Conservation (phyloP, 2,888 invertebrate species). For the Phortica okadai region DNA sequence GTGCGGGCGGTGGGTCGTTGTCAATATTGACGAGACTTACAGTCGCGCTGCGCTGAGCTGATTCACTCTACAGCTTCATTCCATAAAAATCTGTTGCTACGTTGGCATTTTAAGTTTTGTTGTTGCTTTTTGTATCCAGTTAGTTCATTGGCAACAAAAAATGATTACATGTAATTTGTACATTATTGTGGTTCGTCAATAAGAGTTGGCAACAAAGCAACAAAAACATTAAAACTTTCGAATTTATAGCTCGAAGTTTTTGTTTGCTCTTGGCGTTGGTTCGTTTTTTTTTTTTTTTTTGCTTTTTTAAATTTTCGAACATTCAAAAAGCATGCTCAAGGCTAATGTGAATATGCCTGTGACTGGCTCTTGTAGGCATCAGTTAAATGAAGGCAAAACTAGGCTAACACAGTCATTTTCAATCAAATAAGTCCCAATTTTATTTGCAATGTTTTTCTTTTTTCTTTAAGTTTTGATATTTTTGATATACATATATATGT, state of each 20-base stretch:
- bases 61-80: slow-evolving; percentile 35
- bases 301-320: not conserved
- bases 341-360: not conserved
- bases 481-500: too few relatives aligned
- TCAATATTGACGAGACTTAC: not conserved
- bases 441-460: too few relatives aligned
- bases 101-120: slow-evolving; percentile 41
- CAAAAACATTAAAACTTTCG: slow-evolving; percentile 52
- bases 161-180: slow-evolving; percentile 23
- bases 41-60: slow-evolving; percentile 26
- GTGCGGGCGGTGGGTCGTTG: not conserved
- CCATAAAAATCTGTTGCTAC: slow-evolving; percentile 29
- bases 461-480: too few relatives aligned
- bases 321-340: not conserved
- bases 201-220: slow-evolving; percentile 33
- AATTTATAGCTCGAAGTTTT: slow-evolving; percentile 42
- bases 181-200: slow-evolving; percentile 51
- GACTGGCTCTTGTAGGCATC: not conserved
- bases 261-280: slow-evolving; percentile 12
- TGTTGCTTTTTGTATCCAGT: not conserved
- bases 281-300: not conserved
- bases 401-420: not conserved
- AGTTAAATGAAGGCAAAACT: not conserved
- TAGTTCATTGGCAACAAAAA: slow-evolving; percentile 42
- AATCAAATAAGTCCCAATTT: not conserved